Base-by-base conservation (phyloP, 2,888 invertebrate genomes). In the Steinernema hermaphroditum region DNA sequence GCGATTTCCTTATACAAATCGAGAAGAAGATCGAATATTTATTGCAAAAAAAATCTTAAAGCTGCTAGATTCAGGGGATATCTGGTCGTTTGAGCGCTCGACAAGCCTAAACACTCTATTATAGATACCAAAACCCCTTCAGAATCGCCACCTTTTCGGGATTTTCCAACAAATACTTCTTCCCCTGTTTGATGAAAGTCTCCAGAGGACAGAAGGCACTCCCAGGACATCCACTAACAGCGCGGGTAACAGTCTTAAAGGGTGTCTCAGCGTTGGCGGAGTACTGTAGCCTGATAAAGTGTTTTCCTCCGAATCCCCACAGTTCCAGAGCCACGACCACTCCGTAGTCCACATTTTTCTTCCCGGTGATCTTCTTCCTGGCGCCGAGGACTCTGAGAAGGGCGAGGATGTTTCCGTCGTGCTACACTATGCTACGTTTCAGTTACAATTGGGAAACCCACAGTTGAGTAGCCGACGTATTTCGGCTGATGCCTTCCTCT, bases 401-500 rank as follows among this genome's bases (percentile, higher is more conserved):
- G 14, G 41, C 41, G 14, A 41, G 14, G 9, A 41, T 14, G 41
- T 8, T 41, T 41, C 9, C 14, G 41, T 41, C 41, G 41, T 41
- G 41, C 41, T 41, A 41, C 8, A 41, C 8, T 9, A 8, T 8
- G 41, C 14, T 14, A 41, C 14, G 14, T 41, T 41, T 8, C 8
- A 41, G 41, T 41, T 9, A 41, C 14, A 9, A 41, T 9, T 8
- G 41, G 14, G 14, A 9, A 14, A 14, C 41, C 8, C 14, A 41
- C 41, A 41, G 41, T 14, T 41, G 41, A 41, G 14, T 9, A 41
- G 14, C 9, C 41, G 41, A 9, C 9, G 41, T 41, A 41, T 9
- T 8, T 14, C 12, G 71, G 62, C 8, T 71, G 9, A 6, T 27
- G 72, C 71, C 24, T 6, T 12, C 71, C 71, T 16, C 2, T 24